Base-by-base conservation (phyloP, 2,797 vertebrate genomes). In the Pampus argenteus region DNA sequence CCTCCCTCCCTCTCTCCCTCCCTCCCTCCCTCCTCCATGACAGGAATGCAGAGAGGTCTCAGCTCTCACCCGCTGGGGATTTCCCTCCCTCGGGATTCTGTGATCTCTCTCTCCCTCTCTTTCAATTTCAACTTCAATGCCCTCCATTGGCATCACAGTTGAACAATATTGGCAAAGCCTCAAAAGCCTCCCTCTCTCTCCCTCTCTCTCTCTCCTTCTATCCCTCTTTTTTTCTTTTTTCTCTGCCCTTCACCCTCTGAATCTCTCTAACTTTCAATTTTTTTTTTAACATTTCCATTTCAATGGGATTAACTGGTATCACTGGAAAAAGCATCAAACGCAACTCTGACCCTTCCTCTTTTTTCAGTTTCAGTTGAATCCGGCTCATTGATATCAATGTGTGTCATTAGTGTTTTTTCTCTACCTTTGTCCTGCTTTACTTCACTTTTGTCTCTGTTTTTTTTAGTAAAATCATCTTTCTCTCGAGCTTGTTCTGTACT, bases 51-150 rank as follows among this genome's bases (percentile, higher is more conserved):
- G 71, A 79, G 60, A 81, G 69, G 81, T 81, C 74, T 89, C 72
- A 23, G 66, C 78, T 72, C 78, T 74, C 62, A 48, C 76, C 84
- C 81, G 36, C 61, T 52, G 74, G 81, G 84, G 79, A 81, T 80
- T 85, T 79, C 81, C 47, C 63, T 88, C 85, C 75, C 78, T 40
- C 1, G 56, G 80, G 87, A 88, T 57, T 75, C 67, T 84, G 68
- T 85, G 80, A 87, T 91, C 80, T 74, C 55, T 74, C 55, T 50
- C 67, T 45, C 64, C 22, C 71, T 74, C 64, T 67, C 77, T 83
- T 85, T 82, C 84, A 75, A 74, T 86, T 85, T 88, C 74, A 77
- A 74, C 86, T 83, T 73, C 84, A 86, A 79, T 81, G 74, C 48
- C 66, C 67, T 85, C 78, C 59, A 70, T 59, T 74, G 84, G 71